Evolutionary conservation across 2,797 vertebrate species (phyloP).

Genomic region (Menidia menidia): DNA sequence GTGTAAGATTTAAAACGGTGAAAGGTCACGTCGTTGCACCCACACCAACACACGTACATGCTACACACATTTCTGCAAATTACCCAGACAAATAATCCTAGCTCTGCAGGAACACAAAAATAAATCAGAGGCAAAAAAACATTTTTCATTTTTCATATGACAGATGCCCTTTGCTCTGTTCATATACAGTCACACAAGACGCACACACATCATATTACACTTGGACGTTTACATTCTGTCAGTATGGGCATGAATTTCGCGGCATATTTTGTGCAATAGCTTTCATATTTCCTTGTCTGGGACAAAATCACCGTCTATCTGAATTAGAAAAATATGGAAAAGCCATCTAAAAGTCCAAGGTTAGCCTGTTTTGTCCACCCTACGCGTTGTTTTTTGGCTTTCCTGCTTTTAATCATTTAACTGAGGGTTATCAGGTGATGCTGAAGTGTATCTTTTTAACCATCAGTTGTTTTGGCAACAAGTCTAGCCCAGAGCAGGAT

Average conservation of each 20-base stretch:
- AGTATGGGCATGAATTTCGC: not conserved
- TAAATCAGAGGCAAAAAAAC: constrained; percentile 6
- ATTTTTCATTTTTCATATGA: not conserved
- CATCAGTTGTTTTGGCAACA: too few species aligned
- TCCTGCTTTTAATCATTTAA: too few species aligned
- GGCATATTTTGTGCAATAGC: not conserved
- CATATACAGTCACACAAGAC: not conserved
- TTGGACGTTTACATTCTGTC: not conserved
- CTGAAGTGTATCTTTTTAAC: too few species aligned
- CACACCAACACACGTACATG: not conserved
- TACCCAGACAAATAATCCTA: constrained; percentile 8
- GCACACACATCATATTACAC: not conserved
- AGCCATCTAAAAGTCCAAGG: not conserved
- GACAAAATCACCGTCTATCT: not conserved
- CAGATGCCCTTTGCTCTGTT: not conserved
- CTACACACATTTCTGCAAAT: constrained; percentile 14
- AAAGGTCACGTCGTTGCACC: not conserved
- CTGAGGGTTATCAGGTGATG: too few species aligned
- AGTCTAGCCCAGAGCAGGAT: not conserved
- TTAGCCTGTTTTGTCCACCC: not conserved
- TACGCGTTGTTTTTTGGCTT: not conserved
- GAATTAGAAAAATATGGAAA: not conserved
- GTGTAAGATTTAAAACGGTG: not conserved
- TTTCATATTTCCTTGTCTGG: not conserved
- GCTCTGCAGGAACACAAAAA: constrained; percentile 10